Percentiles rank a stretch among this genome's conserved stretches.
Evolutionary conservation across 2,888 invertebrate genomes (phyloP).

Genomic region (Sesamia inferens): DNA sequence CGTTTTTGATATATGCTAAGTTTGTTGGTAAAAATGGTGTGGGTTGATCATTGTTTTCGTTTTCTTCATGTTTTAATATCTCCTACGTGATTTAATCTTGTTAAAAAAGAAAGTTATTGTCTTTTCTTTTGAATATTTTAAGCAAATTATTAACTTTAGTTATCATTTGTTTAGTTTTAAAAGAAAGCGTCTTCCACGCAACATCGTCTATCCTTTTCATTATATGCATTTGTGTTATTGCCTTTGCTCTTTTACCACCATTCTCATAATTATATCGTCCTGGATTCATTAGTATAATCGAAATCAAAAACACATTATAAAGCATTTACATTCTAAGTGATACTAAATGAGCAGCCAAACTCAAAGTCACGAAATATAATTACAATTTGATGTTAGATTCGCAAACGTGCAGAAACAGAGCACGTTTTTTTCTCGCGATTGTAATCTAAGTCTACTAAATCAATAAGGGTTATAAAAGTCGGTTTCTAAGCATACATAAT

Average conservation of each 20-base stretch:
- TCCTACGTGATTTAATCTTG: conserved; percentile 39
- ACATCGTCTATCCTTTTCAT: background rate
- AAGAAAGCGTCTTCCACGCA: background rate
- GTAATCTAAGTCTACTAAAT: conserved; percentile 18
- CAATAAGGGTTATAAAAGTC: conserved; percentile 14
- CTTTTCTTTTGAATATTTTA: conserved; percentile 4
- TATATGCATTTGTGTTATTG: background rate
- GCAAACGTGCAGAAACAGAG: background rate
- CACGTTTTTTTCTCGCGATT: conserved; percentile 9
- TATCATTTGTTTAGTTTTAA: background rate
- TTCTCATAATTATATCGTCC: background rate
- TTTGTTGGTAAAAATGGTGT: conserved; percentile 40
- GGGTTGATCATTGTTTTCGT: conserved; percentile 54
- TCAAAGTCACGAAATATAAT: conserved; percentile 5
- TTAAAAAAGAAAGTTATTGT: conserved; percentile 40
- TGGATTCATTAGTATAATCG: conserved; percentile 6
- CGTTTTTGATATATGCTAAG: conserved; percentile 36
- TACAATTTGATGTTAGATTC: conserved; percentile 15
- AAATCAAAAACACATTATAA: conserved; percentile 29
- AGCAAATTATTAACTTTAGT: background rate
- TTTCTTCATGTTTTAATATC: conserved; percentile 33
- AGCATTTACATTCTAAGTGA: conserved; percentile 7
- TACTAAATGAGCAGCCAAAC: conserved; percentile 1
- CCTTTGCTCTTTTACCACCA: conserved; percentile 3
- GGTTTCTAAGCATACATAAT: conserved; percentile 8